Evolutionary conservation across 2,888 invertebrate genomes (phyloP).

Genomic region (Sinelater perroti): DNA sequence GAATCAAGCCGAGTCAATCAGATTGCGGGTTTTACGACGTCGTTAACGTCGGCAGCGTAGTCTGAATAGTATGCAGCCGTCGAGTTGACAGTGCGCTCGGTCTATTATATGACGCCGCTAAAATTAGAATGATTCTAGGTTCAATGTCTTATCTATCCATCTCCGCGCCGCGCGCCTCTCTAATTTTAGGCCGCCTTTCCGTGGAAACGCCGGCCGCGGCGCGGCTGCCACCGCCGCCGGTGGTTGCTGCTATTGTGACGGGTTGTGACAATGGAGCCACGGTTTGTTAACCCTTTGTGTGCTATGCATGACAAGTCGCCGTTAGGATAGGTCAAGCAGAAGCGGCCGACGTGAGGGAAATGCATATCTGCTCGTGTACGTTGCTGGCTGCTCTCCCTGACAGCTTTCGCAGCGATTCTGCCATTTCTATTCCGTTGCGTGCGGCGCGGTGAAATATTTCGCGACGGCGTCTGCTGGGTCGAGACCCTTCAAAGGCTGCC

Average conservation of each 20-base stretch:
- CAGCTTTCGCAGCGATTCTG: slow-evolving; percentile 8
- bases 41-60: slow-evolving; percentile 21
- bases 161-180: too few species aligned
- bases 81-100: slow-evolving; percentile 27
- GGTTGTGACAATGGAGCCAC: slow-evolving; percentile 49
- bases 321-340: slow-evolving; percentile 55
- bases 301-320: slow-evolving; percentile 51
- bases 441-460: too few species aligned
- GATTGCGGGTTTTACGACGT: slow-evolving; percentile 14
- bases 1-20: slow-evolving; percentile 9
- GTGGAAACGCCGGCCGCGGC: too few species aligned
- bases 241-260: slow-evolving; percentile 20
- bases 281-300: slow-evolving; percentile 54
- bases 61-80: slow-evolving; percentile 13
- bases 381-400: neutral
- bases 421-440: too few species aligned
- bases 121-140: slow-evolving; percentile 34
- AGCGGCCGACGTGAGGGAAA: slow-evolving; percentile 50
- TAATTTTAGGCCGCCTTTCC: too few species aligned
- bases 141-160: slow-evolving; percentile 36
- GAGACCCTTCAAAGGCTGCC: too few species aligned
- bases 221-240: too few species aligned
- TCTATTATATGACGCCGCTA: slow-evolving; percentile 20
- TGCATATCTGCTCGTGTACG: slow-evolving; percentile 29
- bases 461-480: too few species aligned